phyloP scores from a whole-genome alignment of 2,113 vertebrate species.

The Conger conger region DNA sequence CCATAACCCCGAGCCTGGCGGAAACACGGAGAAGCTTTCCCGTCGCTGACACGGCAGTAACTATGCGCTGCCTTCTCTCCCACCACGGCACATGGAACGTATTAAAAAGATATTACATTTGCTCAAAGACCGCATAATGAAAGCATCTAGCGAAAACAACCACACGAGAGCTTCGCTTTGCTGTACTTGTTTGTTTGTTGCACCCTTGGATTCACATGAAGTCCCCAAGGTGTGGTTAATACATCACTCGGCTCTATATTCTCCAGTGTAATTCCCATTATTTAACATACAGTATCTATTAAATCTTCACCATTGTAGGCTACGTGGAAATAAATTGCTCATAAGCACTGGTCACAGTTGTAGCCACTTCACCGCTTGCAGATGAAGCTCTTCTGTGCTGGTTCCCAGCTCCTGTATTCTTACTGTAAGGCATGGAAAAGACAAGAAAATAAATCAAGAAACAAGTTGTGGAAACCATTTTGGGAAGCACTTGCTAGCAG shows the following conservation, averaged over 20 bases:
- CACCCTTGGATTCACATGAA: background rate
- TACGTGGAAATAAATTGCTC: background rate
- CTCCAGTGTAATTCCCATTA: background rate
- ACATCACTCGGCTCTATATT: background rate
- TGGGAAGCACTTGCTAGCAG: background rate
- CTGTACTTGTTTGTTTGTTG: background rate
- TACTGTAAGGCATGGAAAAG: background rate
- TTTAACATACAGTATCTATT: background rate
- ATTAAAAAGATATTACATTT: background rate
- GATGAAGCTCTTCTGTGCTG: background rate
- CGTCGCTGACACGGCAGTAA: conserved; percentile 32
- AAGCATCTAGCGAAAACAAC: background rate
- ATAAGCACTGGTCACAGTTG: background rate
- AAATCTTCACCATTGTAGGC: background rate
- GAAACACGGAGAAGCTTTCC: conserved; percentile 22
- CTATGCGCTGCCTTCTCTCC: conserved; percentile 41
- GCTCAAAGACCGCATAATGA: background rate
- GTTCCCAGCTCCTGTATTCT: background rate
- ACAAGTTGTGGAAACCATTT: background rate
- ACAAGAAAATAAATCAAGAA: background rate
- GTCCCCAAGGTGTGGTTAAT: background rate
- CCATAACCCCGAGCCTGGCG: conserved; percentile 1
- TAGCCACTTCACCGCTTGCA: background rate
- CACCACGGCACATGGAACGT: background rate
- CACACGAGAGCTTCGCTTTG: background rate